These are phyloP conservation scores for Scylla paramamosain DNA, from an alignment of 1,140 invertebrate genomes.

Conservation along the genomic window DNA sequence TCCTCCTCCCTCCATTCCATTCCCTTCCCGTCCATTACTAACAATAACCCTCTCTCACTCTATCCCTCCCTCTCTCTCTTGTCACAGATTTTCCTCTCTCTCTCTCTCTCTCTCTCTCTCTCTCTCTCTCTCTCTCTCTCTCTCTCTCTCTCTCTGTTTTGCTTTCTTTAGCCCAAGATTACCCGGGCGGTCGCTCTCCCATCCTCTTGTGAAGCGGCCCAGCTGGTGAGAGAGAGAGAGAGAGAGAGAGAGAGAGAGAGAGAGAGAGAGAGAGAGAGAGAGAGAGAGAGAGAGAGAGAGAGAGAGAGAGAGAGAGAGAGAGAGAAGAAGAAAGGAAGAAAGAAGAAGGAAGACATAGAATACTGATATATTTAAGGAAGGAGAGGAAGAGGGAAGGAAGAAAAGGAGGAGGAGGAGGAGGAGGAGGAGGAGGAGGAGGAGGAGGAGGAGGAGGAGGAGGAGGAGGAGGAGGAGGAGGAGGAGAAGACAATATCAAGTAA, in stretches of 20 bases:
- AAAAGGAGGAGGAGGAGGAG: neutral
- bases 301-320: neutral
- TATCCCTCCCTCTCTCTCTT: too few relatives aligned
- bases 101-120: too few relatives aligned
- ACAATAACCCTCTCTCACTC: neutral
- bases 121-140: too few relatives aligned
- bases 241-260: slow-evolving; percentile 9
- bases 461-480: slow-evolving; percentile 14
- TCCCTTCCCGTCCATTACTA: neutral
- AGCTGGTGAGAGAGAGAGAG: neutral
- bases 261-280: slow-evolving; percentile 15
- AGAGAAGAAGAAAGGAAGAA: neutral
- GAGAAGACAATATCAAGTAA: neutral
- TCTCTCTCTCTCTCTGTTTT: too few relatives aligned
- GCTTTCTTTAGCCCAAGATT: too few relatives aligned
- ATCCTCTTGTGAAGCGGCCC: too few relatives aligned
- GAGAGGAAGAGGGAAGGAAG: neutral
- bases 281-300: neutral
- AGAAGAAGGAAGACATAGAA: neutral
- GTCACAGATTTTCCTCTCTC: too few relatives aligned
- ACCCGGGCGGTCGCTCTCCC: too few relatives aligned
- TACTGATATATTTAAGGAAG: too few relatives aligned
- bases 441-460: slow-evolving; percentile 22
- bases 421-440: neutral
- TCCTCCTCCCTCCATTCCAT: neutral